A percentile compares a stretch with the other conserved stretches of the same genome.
Evolutionary conservation across 2,797 vertebrate genomes (phyloP).

Genomic region (Mus caroli): DNA sequence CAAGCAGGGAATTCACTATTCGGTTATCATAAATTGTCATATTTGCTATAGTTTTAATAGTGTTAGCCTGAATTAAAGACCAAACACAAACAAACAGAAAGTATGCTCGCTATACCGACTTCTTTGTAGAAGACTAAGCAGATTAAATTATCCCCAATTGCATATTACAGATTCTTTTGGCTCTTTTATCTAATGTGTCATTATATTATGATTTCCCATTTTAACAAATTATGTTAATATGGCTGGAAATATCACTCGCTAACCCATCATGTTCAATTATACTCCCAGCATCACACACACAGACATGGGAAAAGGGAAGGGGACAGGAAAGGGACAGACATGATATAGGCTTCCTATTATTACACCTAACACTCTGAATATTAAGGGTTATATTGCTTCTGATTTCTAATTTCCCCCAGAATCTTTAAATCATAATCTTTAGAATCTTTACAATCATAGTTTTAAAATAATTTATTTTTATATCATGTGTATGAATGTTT

Average conservation of each 20-base stretch:
- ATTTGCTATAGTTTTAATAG: neutral
- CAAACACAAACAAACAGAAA: neutral
- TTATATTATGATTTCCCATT: conserved; percentile 14
- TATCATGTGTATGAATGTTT: neutral
- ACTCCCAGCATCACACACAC: neutral
- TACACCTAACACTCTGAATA: neutral
- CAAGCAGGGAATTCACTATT: conserved; percentile 2
- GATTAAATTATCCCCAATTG: neutral
- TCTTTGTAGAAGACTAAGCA: conserved; percentile 9
- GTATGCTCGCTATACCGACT: neutral
- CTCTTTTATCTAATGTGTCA: neutral
- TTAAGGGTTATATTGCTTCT: conserved; percentile 1
- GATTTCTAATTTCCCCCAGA: neutral
- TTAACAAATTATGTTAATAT: neutral
- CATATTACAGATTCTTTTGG: neutral
- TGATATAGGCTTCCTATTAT: neutral
- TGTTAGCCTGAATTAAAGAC: neutral
- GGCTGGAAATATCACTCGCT: neutral
- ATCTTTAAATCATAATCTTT: neutral
- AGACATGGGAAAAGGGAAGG: neutral
- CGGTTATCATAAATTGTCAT: neutral
- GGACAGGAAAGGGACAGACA: neutral
- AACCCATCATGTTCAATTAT: neutral
- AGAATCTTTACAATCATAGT: neutral
- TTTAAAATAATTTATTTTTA: neutral